phyloP scores from a whole-genome alignment of 2,113 vertebrate genomes.

The Forbesichthys papilliferus region DNA sequence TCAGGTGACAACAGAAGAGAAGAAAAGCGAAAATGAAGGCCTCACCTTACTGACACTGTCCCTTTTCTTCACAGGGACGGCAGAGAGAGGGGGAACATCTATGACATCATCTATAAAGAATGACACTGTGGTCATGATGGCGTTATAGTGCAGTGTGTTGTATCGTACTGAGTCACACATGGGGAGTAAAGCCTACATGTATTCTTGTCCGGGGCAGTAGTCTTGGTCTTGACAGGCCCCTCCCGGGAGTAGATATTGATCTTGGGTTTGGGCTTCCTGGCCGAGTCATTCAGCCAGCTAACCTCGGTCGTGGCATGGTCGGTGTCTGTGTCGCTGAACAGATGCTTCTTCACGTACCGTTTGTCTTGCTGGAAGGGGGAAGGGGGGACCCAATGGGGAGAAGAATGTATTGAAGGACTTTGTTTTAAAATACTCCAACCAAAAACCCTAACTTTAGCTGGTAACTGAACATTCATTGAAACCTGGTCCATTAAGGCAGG shows the following conservation, averaged over 20 bases:
- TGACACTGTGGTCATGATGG: not conserved
- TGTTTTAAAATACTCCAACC: not conserved
- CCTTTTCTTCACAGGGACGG: constrained; percentile 24
- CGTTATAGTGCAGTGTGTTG: not conserved
- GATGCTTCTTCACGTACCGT: constrained; percentile 75
- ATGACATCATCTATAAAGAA: constrained; percentile 47
- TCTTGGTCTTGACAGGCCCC: constrained; percentile 30
- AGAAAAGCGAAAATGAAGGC: not conserved
- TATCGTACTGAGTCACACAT: not conserved
- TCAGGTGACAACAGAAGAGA: not conserved
- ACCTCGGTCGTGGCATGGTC: constrained; percentile 79
- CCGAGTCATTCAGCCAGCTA: constrained; percentile 86
- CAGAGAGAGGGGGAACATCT: constrained; percentile 22
- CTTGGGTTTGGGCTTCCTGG: constrained; percentile 78
- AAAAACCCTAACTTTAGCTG: no score
- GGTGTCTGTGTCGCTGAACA: constrained; percentile 90
- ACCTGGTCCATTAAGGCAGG: no score
- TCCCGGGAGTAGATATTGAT: constrained; percentile 81
- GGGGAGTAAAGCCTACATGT: constrained; percentile 50
- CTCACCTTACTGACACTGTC: constrained; percentile 61
- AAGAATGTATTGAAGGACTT: not conserved
- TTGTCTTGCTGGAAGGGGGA: constrained; percentile 59
- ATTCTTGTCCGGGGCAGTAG: constrained; percentile 6
- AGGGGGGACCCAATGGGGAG: not conserved
- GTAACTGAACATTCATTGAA: no score